Conservation (phyloP, 2,113 vertebrate species). For the Tragelaphus scriptus region DNA sequence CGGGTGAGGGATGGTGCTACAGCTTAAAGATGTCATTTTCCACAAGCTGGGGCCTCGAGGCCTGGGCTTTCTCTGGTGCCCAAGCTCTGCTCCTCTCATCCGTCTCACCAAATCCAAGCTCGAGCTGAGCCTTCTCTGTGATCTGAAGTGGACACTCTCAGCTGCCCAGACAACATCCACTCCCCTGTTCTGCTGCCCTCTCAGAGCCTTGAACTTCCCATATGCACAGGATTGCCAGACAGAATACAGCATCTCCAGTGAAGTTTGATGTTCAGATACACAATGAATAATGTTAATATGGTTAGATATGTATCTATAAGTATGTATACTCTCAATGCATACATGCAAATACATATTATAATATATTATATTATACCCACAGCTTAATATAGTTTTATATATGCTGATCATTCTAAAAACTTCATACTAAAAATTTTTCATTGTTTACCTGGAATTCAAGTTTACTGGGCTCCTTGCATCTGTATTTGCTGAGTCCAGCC, state of each 20-base stretch:
- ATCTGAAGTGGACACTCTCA: fast-evolving
- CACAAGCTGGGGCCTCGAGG: background rate
- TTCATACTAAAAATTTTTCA: background rate
- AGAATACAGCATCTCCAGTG: background rate
- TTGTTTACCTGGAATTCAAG: background rate
- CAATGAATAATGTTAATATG: background rate
- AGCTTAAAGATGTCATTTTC: background rate
- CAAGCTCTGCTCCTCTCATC: background rate
- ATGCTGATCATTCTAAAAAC: background rate
- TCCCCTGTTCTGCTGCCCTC: background rate
- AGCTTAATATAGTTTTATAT: background rate
- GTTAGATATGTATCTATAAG: background rate
- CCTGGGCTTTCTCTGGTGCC: background rate
- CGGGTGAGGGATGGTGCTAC: background rate
- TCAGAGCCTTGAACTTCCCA: background rate
- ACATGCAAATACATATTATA: background rate
- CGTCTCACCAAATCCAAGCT: background rate
- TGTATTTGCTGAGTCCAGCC: background rate
- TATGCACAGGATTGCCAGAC: background rate
- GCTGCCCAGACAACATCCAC: too few species aligned
- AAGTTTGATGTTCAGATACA: background rate
- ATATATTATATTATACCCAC: too few species aligned
- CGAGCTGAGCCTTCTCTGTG: too few species aligned
- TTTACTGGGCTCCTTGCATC: background rate
- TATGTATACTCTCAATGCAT: background rate